Conservation (phyloP, 2,113 vertebrate genomes). For the Cyrtonyx montezumae region DNA sequence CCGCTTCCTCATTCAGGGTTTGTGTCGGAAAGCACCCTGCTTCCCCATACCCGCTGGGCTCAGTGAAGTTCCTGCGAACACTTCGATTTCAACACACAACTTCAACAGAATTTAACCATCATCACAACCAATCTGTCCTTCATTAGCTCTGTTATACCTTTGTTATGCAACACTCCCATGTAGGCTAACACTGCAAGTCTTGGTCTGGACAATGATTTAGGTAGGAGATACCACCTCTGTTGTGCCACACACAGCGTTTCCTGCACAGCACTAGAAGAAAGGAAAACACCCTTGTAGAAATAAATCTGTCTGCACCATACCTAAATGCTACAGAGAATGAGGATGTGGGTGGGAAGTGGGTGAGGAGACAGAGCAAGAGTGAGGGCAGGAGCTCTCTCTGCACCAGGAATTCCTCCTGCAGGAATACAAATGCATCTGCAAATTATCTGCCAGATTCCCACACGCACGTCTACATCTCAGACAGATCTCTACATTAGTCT, state of each 20-base stretch:
- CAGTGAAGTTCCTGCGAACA: background rate
- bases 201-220: background rate
- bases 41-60: background rate
- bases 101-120: background rate
- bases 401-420: background rate
- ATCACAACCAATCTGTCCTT: background rate
- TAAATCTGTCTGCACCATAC: background rate
- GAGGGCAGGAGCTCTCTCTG: background rate
- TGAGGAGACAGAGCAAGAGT: rapidly evolving
- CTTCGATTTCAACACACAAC: background rate
- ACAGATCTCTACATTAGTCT: background rate
- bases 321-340: background rate
- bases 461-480: background rate
- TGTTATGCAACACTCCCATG: rapidly evolving
- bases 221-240: background rate
- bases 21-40: background rate
- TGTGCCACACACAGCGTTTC: background rate
- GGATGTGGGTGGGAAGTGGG: rapidly evolving
- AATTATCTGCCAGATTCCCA: background rate
- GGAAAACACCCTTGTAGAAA: background rate
- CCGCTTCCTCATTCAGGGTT: background rate
- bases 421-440: background rate
- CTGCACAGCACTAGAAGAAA: background rate
- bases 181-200: background rate
- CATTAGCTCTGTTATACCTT: background rate